phyloP scores from a whole-genome alignment of 2,113 vertebrate species.

The Indicator indicator region DNA sequence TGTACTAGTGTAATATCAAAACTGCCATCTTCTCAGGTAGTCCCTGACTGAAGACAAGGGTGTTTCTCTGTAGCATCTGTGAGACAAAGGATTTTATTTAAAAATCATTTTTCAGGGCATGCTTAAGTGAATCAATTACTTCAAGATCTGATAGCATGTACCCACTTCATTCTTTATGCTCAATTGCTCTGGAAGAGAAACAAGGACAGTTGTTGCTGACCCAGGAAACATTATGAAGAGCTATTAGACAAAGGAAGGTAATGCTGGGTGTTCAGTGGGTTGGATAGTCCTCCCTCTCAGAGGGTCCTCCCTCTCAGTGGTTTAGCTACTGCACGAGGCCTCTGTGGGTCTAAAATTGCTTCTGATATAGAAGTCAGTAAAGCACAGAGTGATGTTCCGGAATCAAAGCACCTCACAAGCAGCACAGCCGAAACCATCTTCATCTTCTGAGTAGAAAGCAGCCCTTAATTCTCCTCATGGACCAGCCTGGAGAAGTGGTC shows the following conservation, averaged over 20 bases:
- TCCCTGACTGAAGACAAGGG: not conserved
- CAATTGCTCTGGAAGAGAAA: not conserved
- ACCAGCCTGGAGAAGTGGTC: not conserved
- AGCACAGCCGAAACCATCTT: accelerated
- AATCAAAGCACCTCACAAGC: not conserved
- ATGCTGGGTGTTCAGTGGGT: not conserved
- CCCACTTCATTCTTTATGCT: not conserved
- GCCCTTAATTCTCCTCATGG: not conserved
- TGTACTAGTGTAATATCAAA: not conserved
- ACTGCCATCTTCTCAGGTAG: not conserved
- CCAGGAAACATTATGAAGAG: not conserved
- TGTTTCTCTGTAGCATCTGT: not conserved
- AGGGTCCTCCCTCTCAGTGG: accelerated
- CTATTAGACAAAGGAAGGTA: not conserved
- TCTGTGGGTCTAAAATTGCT: not conserved
- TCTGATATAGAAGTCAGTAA: not conserved
- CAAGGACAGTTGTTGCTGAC: not conserved
- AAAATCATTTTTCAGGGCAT: not conserved
- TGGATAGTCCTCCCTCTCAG: not conserved
- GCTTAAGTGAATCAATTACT: not conserved
- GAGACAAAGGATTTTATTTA: not conserved
- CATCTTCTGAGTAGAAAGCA: not conserved
- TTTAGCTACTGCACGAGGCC: accelerated
- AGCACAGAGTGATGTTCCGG: not conserved
- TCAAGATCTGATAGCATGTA: not conserved